Conservation (phyloP, 2,797 vertebrate species). For the Hydrocynus forskahlii region DNA sequence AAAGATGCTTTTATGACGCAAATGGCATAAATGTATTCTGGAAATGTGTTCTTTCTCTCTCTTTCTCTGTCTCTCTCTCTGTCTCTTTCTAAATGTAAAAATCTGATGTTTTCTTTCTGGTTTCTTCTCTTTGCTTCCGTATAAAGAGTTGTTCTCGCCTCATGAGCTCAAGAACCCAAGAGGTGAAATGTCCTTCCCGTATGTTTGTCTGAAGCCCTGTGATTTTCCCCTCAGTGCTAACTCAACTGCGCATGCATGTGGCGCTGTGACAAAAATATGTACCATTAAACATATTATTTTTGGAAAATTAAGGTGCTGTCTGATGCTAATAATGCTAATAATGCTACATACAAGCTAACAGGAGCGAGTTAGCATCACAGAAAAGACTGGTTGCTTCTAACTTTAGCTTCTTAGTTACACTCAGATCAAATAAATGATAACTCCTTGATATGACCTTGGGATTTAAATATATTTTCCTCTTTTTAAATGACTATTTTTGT, state of each 20-base stretch:
- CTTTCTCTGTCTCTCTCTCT: conserved; percentile 48
- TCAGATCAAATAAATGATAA: no score
- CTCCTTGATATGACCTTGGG: background rate
- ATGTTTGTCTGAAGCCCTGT: conserved; percentile 72
- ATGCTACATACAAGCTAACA: background rate
- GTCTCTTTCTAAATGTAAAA: conserved; percentile 67
- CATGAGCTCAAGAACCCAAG: conserved; percentile 98
- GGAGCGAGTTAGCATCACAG: background rate
- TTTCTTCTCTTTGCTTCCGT: conserved; percentile 76
- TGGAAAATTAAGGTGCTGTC: background rate
- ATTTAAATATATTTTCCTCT: no score
- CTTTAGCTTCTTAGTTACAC: background rate
- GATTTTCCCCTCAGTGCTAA: conserved; percentile 39
- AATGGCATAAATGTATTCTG: conserved; percentile 64
- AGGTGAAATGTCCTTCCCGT: conserved; percentile 91
- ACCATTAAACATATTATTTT: background rate
- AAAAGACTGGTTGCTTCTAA: background rate
- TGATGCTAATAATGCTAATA: no score
- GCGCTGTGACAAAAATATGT: conserved; percentile 32
- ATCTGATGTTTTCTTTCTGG: conserved; percentile 82
- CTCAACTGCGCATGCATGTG: conserved; percentile 59
- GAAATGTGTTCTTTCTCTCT: conserved; percentile 33
- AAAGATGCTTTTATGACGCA: conserved; percentile 63
- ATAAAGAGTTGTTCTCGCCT: conserved; percentile 98
- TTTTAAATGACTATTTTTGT: conserved; percentile 19